Percentiles rank a stretch among this genome's conserved stretches.
phyloP scores from a whole-genome alignment of 2,113 vertebrate species.

The Columbina picui region DNA sequence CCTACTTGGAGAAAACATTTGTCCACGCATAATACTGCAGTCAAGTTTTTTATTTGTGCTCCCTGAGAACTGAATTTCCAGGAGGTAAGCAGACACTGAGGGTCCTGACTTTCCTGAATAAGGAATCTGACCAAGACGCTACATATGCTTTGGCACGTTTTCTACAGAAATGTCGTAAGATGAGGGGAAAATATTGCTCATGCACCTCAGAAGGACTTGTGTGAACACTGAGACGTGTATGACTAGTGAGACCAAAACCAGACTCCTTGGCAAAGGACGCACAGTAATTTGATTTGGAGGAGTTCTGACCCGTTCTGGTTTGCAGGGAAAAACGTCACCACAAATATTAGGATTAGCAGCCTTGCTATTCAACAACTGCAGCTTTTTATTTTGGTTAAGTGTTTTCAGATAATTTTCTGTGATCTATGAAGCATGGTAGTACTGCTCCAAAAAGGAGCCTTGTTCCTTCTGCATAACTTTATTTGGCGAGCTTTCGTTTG shows the following conservation, averaged over 20 bases:
- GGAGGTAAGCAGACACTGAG: background rate
- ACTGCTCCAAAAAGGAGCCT: background rate
- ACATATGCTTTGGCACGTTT: background rate
- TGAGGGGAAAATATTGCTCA: constrained; percentile 46
- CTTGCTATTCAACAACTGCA: background rate
- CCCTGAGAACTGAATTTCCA: background rate
- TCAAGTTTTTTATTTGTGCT: background rate
- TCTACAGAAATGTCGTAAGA: background rate
- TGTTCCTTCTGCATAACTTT: background rate
- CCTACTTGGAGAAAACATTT: background rate
- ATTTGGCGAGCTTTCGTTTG: background rate
- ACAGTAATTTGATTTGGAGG: background rate
- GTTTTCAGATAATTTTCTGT: background rate
- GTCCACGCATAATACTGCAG: background rate
- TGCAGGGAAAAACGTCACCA: background rate
- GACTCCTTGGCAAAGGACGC: constrained; percentile 16
- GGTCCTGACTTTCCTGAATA: background rate
- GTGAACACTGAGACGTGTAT: background rate
- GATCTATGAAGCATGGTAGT: background rate
- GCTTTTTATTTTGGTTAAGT: background rate
- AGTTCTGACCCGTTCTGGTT: constrained; percentile 15
- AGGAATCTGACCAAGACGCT: background rate
- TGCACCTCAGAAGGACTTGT: background rate
- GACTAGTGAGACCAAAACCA: constrained; percentile 1
- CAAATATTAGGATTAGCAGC: background rate